phyloP scores from a whole-genome alignment of 23 tunicate species.

The Botrylloides violaceus region DNA sequence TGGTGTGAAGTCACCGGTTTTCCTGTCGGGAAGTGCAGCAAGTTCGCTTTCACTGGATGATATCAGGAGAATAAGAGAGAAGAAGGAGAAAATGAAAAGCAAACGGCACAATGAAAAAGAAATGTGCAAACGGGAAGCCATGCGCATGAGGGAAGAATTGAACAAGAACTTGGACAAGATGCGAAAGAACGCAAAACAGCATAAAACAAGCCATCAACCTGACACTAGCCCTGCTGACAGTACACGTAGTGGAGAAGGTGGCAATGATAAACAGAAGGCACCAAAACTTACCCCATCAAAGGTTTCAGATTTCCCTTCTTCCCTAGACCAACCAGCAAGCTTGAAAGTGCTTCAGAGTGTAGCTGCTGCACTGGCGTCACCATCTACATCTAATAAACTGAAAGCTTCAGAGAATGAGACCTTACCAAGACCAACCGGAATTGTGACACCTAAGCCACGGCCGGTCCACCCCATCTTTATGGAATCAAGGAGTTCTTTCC shows the following conservation, averaged over 20 bases:
- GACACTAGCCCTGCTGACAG: neutral
- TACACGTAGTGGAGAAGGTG: neutral
- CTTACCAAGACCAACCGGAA: constrained; percentile 11
- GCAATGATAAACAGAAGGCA: neutral
- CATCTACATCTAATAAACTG: neutral
- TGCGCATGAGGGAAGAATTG: constrained; percentile 23
- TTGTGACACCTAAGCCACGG: constrained; percentile 20
- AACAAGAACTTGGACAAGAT: constrained; percentile 10
- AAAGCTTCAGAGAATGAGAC: neutral
- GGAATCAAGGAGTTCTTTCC: neutral
- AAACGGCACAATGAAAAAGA: constrained; percentile 2
- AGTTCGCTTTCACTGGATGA: constrained; percentile 11
- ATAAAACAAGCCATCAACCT: neutral
- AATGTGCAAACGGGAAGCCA: constrained; percentile 7
- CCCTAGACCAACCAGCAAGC: constrained; percentile 4
- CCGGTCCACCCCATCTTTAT: constrained; percentile 18
- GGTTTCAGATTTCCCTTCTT: neutral
- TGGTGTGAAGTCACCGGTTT: neutral
- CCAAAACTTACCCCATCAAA: neutral
- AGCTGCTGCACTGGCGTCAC: constrained; percentile 16
- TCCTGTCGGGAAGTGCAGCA: neutral
- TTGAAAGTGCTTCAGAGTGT: constrained; percentile 3
- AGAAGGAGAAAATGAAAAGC: constrained; percentile 11
- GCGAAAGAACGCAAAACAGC: neutral
- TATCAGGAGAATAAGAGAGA: constrained; percentile 19